phyloP scores from a whole-genome alignment of 2,797 vertebrate genomes.

The Lithobates pipiens region DNA sequence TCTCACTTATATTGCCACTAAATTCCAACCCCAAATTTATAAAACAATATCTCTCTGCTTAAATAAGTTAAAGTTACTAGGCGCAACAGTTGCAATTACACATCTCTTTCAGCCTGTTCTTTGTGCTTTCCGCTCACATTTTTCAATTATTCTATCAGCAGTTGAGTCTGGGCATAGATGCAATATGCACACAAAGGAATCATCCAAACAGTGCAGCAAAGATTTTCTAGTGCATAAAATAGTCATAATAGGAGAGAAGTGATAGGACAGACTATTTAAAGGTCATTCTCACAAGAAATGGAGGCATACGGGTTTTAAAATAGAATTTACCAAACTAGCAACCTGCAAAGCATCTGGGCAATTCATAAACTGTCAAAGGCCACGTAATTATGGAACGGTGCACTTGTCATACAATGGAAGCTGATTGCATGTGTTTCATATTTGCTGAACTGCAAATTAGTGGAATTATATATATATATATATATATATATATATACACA shows the following conservation, averaged over 20 bases:
- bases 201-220: neutral
- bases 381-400: neutral
- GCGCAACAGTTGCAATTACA: slow-evolving; percentile 45
- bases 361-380: neutral
- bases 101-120: slow-evolving; percentile 44
- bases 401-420: slow-evolving; percentile 1
- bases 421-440: slow-evolving; percentile 7
- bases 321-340: slow-evolving; percentile 3
- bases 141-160: slow-evolving; percentile 55
- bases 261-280: neutral
- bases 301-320: neutral
- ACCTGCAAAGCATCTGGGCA: neutral
- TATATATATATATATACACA: no score
- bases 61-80: slow-evolving; percentile 48
- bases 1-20: slow-evolving; percentile 25
- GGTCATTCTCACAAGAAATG: slow-evolving; percentile 3
- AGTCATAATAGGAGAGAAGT: slow-evolving; percentile 10
- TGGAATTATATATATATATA: no score
- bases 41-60: slow-evolving; percentile 27
- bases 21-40: slow-evolving; percentile 16
- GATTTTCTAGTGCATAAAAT: neutral
- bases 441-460: neutral
- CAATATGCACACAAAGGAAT: slow-evolving; percentile 6
- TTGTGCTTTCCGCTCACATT: slow-evolving; percentile 26
- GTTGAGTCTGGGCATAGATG: slow-evolving; percentile 13